Percentiles rank a stretch among this genome's conserved stretches.
Conservation (phyloP, 1,140 invertebrate genomes). For the Sogatella furcifera region DNA sequence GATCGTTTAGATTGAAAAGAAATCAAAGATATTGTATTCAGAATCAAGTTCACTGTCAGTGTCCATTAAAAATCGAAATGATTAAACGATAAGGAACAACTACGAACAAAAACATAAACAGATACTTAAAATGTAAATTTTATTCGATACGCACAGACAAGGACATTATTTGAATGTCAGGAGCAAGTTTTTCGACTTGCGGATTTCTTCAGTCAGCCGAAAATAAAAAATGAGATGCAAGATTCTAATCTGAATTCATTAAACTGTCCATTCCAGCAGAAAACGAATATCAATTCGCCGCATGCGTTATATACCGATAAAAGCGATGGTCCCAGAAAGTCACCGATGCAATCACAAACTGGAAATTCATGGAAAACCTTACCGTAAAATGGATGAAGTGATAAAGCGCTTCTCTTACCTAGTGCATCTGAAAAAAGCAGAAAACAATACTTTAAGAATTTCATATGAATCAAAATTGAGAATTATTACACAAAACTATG, state of each 20-base stretch:
- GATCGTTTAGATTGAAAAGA: no score
- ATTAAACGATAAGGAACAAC: no score
- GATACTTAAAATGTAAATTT: conserved; percentile 3
- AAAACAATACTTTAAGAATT: not conserved
- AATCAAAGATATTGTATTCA: no score
- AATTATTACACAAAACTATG: no score
- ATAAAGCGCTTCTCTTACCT: conserved; percentile 6
- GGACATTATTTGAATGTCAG: conserved; percentile 1
- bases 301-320: no score
- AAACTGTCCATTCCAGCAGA: not conserved
- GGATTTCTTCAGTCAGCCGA: not conserved
- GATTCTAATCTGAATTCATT: conserved; percentile 1
- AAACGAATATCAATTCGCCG: no score
- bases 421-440: conserved; percentile 16
- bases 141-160: not conserved
- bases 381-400: not conserved
- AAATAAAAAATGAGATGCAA: not conserved
- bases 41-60: no score
- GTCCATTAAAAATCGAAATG: no score
- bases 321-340: not conserved
- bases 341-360: not conserved
- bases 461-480: not conserved
- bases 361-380: not conserved
- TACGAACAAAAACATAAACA: no score
- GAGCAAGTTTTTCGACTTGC: not conserved